Conservation (phyloP, 1,140 invertebrate genomes). For the Drosophila athabasca region DNA sequence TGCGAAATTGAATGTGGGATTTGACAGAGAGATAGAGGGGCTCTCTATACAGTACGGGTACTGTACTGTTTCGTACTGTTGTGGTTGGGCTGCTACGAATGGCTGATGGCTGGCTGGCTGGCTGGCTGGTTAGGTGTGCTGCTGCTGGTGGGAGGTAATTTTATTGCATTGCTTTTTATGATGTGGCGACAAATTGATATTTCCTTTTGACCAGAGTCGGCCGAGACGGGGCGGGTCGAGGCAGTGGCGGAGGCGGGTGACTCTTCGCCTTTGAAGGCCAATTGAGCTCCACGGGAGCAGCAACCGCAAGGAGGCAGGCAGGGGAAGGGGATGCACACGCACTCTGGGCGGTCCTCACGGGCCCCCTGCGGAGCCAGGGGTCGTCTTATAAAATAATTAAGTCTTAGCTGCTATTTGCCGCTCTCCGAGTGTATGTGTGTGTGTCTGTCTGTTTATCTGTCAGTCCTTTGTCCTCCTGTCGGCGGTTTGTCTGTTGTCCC, state of each 20-base stretch:
- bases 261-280: conserved; percentile 59
- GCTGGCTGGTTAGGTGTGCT: background rate
- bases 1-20: conserved; percentile 83
- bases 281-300: conserved; percentile 56
- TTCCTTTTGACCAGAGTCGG: conserved; percentile 54
- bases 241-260: conserved; percentile 1
- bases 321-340: conserved; percentile 33
- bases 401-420: conserved; percentile 63
- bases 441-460: no score
- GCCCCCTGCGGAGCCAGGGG: conserved; percentile 52
- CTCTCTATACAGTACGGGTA: conserved; percentile 9
- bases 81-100: background rate
- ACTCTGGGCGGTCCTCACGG: conserved; percentile 64
- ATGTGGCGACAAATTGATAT: conserved; percentile 83
- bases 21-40: conserved; percentile 68
- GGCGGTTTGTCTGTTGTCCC: conserved; percentile 61
- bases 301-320: conserved; percentile 24
- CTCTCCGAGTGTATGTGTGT: background rate
- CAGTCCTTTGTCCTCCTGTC: conserved; percentile 48
- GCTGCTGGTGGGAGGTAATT: conserved; percentile 57
- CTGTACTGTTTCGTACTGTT: conserved; percentile 26
- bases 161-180: conserved; percentile 83
- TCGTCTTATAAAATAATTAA: conserved; percentile 80
- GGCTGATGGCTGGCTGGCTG: no score
- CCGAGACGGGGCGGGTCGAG: background rate